These are phyloP conservation scores for Gasterosteus aculeatus DNA, from an alignment of 2,113 vertebrate genomes.

Conservation along the genomic window DNA sequence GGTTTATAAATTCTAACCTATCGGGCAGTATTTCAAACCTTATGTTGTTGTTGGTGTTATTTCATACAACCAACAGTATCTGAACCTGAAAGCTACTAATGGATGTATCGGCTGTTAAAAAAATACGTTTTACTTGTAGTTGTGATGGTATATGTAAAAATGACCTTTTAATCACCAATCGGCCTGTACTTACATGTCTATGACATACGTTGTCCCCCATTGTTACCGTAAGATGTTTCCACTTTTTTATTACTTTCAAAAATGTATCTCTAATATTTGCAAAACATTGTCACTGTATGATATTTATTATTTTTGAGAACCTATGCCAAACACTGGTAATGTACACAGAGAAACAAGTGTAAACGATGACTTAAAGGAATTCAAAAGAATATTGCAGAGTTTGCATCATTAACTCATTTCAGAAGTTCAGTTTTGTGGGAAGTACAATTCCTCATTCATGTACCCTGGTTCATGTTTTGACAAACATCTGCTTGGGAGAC, in stretches of 20 bases:
- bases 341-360: neutral
- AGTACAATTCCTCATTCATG: neutral
- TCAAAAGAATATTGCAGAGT: no score
- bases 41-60: conserved; percentile 16
- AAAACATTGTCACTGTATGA: neutral
- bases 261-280: neutral
- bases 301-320: neutral
- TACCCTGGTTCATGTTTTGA: neutral
- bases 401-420: neutral
- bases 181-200: neutral
- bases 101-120: neutral
- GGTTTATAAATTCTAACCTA: conserved; percentile 4
- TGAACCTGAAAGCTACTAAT: neutral
- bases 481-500: neutral
- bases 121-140: neutral
- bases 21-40: neutral
- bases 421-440: neutral
- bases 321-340: neutral
- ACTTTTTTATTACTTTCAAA: neutral
- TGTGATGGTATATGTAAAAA: neutral
- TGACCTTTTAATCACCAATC: neutral
- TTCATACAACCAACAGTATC: neutral
- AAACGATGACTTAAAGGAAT: no score
- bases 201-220: neutral
- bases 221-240: neutral